phyloP scores from a whole-genome alignment of 2,888 invertebrate species.

The Callimorpha dominula region DNA sequence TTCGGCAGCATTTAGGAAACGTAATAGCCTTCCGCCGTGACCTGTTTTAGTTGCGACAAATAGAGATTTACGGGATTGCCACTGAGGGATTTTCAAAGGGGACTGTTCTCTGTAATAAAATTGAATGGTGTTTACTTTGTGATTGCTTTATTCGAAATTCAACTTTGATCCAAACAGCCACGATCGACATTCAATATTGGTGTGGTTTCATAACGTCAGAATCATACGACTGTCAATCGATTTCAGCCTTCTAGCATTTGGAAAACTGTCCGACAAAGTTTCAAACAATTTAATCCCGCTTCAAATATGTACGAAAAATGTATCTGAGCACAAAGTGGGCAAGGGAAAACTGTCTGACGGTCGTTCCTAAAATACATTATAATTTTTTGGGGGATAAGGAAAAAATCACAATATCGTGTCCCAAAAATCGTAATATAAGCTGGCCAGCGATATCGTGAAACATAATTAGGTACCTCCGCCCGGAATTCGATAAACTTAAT shows the following conservation, averaged over 20 bases:
- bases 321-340: conserved; percentile 58
- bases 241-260: conserved; percentile 64
- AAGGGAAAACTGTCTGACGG: conserved; percentile 54
- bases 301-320: conserved; percentile 73
- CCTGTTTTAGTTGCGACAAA: conserved; percentile 87
- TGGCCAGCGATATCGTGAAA: conserved; percentile 44
- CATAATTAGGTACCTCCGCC: conserved; percentile 56
- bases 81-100: conserved; percentile 75
- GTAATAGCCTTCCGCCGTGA: conserved; percentile 86
- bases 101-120: conserved; percentile 78
- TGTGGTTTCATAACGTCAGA: conserved; percentile 59
- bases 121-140: conserved; percentile 80
- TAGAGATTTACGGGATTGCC: conserved; percentile 85
- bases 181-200: conserved; percentile 57
- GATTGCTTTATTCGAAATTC: conserved; percentile 67
- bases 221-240: conserved; percentile 68
- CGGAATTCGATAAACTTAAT: conserved; percentile 65
- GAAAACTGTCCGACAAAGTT: conserved; percentile 72
- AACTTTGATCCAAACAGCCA: conserved; percentile 38
- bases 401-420: conserved; percentile 43
- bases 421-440: conserved; percentile 38
- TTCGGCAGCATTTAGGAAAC: conserved; percentile 86
- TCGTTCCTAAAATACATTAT: conserved; percentile 49
- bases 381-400: conserved; percentile 42
- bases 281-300: conserved; percentile 77